Evolutionary conservation across 2,888 invertebrate genomes (phyloP).

Genomic region (Punctoribates punctum): DNA sequence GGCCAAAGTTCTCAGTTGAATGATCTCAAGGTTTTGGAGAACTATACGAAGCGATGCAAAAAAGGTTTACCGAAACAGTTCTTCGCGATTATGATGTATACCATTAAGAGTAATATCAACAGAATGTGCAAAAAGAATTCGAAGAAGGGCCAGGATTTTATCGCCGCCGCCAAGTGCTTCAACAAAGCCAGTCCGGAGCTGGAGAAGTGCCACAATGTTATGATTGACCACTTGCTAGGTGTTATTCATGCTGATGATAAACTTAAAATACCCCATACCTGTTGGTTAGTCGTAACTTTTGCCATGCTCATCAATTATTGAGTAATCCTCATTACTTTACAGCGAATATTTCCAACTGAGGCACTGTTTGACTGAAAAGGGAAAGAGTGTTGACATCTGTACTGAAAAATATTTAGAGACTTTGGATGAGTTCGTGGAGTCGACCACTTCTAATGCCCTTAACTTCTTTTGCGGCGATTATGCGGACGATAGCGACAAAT

Average conservation of each 20-base stretch:
- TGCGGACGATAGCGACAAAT: slow-evolving; percentile 39
- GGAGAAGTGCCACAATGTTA: slow-evolving; percentile 28
- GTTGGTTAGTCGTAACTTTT: slow-evolving; percentile 30
- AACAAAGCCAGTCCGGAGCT: slow-evolving; percentile 24
- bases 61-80: slow-evolving; percentile 39
- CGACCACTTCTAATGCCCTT: slow-evolving; percentile 40
- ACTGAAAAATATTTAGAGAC: slow-evolving; percentile 38
- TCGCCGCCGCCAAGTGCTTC: slow-evolving; percentile 31
- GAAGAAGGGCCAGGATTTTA: slow-evolving; percentile 35
- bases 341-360: slow-evolving; percentile 36
- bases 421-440: slow-evolving; percentile 39
- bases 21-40: slow-evolving; percentile 35
- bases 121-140: slow-evolving; percentile 38
- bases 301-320: not conserved
- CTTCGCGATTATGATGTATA: slow-evolving; percentile 36
- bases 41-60: slow-evolving; percentile 38
- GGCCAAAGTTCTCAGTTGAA: slow-evolving; percentile 14
- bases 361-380: slow-evolving; percentile 38
- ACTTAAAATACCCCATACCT: slow-evolving; percentile 39
- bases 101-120: slow-evolving; percentile 33
- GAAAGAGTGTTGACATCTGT: slow-evolving; percentile 20
- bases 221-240: slow-evolving; percentile 30
- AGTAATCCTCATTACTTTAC: not conserved
- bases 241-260: slow-evolving; percentile 28
- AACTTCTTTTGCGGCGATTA: slow-evolving; percentile 42